Percentiles rank a stretch among this genome's conserved stretches.
phyloP scores from a whole-genome alignment of 53 echinoderm and acorn worm species.

The Paelopatides confundens region DNA sequence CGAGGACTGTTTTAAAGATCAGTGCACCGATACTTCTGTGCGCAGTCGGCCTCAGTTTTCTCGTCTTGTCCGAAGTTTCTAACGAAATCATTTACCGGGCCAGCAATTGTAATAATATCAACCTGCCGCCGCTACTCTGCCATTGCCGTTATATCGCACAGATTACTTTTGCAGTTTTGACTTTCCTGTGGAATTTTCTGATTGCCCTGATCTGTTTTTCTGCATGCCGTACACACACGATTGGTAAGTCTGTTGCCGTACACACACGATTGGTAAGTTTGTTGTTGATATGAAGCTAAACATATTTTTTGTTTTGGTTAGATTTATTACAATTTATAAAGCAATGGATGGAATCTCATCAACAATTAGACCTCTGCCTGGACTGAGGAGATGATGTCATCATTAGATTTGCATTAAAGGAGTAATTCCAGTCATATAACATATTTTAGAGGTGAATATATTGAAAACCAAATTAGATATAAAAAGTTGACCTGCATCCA shows the following conservation, averaged over 20 bases:
- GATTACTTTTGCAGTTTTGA: conserved; percentile 63
- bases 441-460: too few relatives aligned
- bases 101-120: conserved; percentile 62
- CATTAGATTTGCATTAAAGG: too few relatives aligned
- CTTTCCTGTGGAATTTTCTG: conserved; percentile 84
- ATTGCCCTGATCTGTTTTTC: conserved; percentile 87
- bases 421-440: too few relatives aligned
- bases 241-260: conserved; percentile 74
- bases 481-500: too few relatives aligned
- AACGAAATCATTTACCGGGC: conserved; percentile 42
- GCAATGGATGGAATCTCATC: too few relatives aligned
- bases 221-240: conserved; percentile 93
- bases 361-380: too few relatives aligned
- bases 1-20: conserved; percentile 83
- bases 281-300: too few relatives aligned
- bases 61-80: conserved; percentile 66
- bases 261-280: too few relatives aligned
- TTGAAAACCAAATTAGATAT: too few relatives aligned
- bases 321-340: too few relatives aligned
- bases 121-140: conserved; percentile 73
- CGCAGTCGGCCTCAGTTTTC: conserved; percentile 64
- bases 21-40: conserved; percentile 71
- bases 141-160: conserved; percentile 77
- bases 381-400: too few relatives aligned
- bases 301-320: too few relatives aligned